Conservation (phyloP, 53 echinoderm and acorn worm genomes). For the Echinarachnius parma region DNA sequence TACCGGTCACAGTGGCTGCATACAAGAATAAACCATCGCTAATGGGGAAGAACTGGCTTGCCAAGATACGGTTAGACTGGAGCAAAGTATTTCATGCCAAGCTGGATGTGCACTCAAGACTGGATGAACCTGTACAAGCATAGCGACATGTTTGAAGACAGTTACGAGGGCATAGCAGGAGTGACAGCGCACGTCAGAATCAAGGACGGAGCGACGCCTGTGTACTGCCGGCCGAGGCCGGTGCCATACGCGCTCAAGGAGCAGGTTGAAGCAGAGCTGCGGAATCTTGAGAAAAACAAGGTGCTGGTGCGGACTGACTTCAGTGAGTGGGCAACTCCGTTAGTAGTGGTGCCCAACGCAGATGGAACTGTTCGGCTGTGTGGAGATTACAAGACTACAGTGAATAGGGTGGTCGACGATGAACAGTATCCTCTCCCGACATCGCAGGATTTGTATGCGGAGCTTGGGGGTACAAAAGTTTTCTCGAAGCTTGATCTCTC, state of each 20-base stretch:
- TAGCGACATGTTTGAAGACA: slow-evolving; percentile 36
- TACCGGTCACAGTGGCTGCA: slow-evolving; percentile 38
- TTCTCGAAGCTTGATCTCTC: slow-evolving; percentile 55
- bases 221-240: slow-evolving; percentile 25
- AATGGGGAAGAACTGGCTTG: slow-evolving; percentile 55
- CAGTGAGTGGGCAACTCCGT: slow-evolving; percentile 52
- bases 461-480: slow-evolving; percentile 45
- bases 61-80: slow-evolving; percentile 44
- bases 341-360: slow-evolving; percentile 59
- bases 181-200: slow-evolving; percentile 44
- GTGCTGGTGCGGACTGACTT: slow-evolving; percentile 37
- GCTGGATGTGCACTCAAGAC: background rate
- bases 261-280: slow-evolving; percentile 45
- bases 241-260: slow-evolving; percentile 48
- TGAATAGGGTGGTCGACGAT: slow-evolving; percentile 47
- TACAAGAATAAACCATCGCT: slow-evolving; percentile 33
- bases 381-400: slow-evolving; percentile 52
- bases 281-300: slow-evolving; percentile 23
- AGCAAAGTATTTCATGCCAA: slow-evolving; percentile 17
- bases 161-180: slow-evolving; percentile 51
- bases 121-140: slow-evolving; percentile 3
- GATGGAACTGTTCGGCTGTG: slow-evolving; percentile 46
- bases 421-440: slow-evolving; percentile 58
- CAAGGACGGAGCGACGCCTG: slow-evolving; percentile 30
- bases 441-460: slow-evolving; percentile 61